Conservation (phyloP, 1,140 invertebrate species). For the Heliconius hermathena region DNA sequence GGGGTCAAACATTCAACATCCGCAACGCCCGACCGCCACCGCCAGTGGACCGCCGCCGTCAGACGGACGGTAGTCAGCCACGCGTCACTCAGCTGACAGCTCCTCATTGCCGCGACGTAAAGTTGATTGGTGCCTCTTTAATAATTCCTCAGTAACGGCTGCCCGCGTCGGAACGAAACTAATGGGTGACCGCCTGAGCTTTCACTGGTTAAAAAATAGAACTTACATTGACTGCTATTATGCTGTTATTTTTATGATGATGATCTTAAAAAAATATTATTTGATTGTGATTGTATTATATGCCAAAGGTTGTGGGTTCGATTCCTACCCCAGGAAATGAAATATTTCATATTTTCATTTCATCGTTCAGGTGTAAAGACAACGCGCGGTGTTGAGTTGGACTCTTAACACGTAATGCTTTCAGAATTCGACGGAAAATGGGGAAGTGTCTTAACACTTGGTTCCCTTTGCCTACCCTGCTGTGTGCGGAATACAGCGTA, state of each 20-base stretch:
- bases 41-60: conserved; percentile 20
- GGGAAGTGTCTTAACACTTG: not conserved
- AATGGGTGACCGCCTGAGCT: conserved; percentile 46
- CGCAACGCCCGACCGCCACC: conserved; percentile 13
- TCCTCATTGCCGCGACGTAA: conserved; percentile 61
- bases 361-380: too few relatives aligned
- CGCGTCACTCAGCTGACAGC: conserved; percentile 62
- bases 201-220: conserved; percentile 27
- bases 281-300: too few relatives aligned
- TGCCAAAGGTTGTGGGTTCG: too few relatives aligned
- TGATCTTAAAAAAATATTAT: not conserved
- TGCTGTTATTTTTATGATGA: not conserved
- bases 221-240: not conserved
- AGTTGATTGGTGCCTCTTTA: conserved; percentile 68
- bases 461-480: not conserved
- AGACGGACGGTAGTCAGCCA: conserved; percentile 42
- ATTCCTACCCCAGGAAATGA: too few relatives aligned
- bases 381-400: too few relatives aligned
- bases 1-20: conserved; percentile 50
- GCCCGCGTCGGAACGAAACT: conserved; percentile 47
- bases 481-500: too few relatives aligned
- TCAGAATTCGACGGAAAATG: too few relatives aligned
- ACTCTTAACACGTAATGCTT: too few relatives aligned
- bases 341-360: too few relatives aligned
- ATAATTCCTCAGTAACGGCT: conserved; percentile 51